These are phyloP conservation scores for Stichodactyla mertensii DNA, from an alignment of 64 coral and sea anemone genomes.

Conservation along the genomic window DNA sequence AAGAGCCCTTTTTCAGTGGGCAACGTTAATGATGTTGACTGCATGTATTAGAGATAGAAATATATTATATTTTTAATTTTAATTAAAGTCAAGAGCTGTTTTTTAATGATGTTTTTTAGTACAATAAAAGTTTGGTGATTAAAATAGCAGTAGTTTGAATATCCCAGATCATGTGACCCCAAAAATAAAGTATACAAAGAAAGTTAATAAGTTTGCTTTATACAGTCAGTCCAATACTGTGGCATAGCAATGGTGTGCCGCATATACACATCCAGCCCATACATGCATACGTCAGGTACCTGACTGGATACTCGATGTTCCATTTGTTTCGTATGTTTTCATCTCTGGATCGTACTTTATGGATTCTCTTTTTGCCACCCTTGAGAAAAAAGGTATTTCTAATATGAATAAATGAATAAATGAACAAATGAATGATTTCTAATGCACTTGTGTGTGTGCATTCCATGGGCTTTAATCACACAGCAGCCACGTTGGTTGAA, in stretches of 20 bases:
- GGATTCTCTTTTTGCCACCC: slow-evolving; percentile 49
- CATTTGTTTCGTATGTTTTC: slow-evolving; percentile 46
- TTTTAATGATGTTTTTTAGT: too few relatives aligned
- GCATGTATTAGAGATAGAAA: too few relatives aligned
- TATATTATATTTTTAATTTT: too few relatives aligned
- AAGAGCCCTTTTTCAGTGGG: too few relatives aligned
- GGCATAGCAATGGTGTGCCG: slow-evolving; percentile 57
- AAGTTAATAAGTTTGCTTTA: background rate
- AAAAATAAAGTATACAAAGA: background rate
- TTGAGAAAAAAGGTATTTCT: background rate
- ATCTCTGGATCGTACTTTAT: slow-evolving; percentile 48
- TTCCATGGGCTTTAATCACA: too few relatives aligned
- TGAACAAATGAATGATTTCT: background rate
- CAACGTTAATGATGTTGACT: too few relatives aligned
- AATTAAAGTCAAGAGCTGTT: too few relatives aligned
- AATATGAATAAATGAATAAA: background rate
- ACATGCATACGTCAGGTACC: slow-evolving; percentile 74
- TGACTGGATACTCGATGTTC: slow-evolving; percentile 67
- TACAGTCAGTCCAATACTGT: slow-evolving; percentile 63
- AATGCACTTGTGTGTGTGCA: too few relatives aligned
- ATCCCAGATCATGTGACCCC: background rate
- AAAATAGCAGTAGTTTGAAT: too few relatives aligned
- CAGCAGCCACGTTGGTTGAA: too few relatives aligned
- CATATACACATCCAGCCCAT: slow-evolving; percentile 81
- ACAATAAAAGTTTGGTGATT: too few relatives aligned